Conservation (phyloP, 2,797 vertebrate species). For the Protosalanx chinensis region DNA sequence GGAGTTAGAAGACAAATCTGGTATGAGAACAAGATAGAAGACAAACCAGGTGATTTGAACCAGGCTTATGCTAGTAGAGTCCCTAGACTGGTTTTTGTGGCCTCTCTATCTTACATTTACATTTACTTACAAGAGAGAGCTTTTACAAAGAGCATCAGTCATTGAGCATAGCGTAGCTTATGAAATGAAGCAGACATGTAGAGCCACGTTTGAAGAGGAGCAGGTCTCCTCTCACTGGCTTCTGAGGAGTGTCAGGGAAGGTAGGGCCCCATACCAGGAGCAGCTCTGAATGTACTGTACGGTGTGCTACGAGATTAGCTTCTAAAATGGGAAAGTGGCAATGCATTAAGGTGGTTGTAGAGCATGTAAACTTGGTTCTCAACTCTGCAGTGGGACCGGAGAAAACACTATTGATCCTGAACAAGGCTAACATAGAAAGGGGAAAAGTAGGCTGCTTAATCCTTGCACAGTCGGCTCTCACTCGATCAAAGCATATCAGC, state of each 20-base stretch:
- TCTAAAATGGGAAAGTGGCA: neutral
- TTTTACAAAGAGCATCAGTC: no score
- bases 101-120: neutral
- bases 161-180: no score
- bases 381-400: neutral
- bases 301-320: neutral
- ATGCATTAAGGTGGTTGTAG: neutral
- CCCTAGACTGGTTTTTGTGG: neutral
- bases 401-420: neutral
- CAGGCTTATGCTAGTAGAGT: neutral
- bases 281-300: neutral
- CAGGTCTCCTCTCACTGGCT: slow-evolving; percentile 1
- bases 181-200: neutral
- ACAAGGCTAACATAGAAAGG: no score
- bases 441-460: no score
- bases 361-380: neutral
- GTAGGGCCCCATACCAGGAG: neutral
- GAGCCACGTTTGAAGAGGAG: neutral
- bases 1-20: neutral
- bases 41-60: neutral
- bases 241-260: neutral
- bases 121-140: neutral
- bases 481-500: neutral
- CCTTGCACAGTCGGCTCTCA: neutral
- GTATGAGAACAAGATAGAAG: neutral